These are phyloP conservation scores for Melanotaenia maccullochi DNA, from an alignment of 2,797 vertebrate genomes.

Conservation along the genomic window DNA sequence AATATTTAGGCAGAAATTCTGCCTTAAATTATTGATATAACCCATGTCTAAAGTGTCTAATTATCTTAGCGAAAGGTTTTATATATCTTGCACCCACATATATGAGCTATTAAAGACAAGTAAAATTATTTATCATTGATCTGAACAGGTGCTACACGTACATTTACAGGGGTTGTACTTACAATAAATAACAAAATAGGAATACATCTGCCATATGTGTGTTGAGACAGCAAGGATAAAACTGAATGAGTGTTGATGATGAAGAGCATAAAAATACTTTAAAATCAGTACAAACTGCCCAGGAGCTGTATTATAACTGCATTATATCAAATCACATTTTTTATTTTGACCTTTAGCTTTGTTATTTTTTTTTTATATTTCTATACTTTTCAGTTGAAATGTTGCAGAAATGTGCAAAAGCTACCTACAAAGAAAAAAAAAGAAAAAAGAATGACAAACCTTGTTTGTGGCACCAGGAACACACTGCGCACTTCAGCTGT, in stretches of 20 bases:
- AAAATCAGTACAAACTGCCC: neutral
- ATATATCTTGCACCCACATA: neutral
- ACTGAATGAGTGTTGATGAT: constrained; percentile 11
- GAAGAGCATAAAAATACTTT: neutral
- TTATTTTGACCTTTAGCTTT: neutral
- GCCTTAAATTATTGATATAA: neutral
- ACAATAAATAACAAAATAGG: constrained; percentile 5
- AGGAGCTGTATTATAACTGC: neutral
- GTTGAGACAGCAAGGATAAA: constrained; percentile 1
- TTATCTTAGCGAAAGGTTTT: too few species aligned
- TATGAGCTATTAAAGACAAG: neutral
- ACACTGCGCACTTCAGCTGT: neutral
- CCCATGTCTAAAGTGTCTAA: too few species aligned
- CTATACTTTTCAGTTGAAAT: neutral
- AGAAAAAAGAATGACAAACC: neutral
- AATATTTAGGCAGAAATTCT: neutral
- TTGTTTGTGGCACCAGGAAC: neutral
- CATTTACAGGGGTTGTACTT: neutral
- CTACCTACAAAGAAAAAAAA: neutral
- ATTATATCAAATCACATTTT: neutral
- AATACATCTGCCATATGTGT: neutral
- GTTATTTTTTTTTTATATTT: neutral
- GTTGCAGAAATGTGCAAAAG: neutral
- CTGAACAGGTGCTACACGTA: neutral
- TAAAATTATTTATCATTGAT: neutral